Conservation (phyloP, 2,888 invertebrate genomes). For the Biston betularia region DNA sequence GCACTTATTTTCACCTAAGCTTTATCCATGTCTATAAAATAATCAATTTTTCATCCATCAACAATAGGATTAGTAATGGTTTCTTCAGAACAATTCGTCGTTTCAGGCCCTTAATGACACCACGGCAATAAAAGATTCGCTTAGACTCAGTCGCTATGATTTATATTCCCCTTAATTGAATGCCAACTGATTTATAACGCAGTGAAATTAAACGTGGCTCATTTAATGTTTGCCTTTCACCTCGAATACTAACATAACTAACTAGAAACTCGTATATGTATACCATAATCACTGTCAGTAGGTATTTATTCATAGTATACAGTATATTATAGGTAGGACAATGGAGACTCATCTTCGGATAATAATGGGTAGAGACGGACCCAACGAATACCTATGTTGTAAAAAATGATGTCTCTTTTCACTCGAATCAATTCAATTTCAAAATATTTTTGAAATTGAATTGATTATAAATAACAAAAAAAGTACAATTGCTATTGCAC, state of each 20-base stretch:
- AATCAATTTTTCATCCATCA: slow-evolving; percentile 22
- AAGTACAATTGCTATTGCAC: too few species aligned
- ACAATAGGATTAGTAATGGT: slow-evolving; percentile 26
- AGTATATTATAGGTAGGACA: too few species aligned
- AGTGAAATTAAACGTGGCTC: slow-evolving; percentile 17
- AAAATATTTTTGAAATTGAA: too few species aligned
- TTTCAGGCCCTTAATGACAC: slow-evolving; percentile 14
- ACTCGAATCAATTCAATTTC: too few species aligned
- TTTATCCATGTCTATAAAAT: slow-evolving; percentile 1
- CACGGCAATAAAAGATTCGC: slow-evolving; percentile 18
- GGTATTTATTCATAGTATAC: too few species aligned
- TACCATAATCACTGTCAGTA: too few species aligned
- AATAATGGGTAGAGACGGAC: too few species aligned
- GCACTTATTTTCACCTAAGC: neutral
- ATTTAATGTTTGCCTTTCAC: slow-evolving; percentile 13
- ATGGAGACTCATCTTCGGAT: too few species aligned
- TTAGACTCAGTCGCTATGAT: slow-evolving; percentile 27
- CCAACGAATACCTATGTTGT: too few species aligned
- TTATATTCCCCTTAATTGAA: slow-evolving; percentile 37
- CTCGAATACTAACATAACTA: neutral
- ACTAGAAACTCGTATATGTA: too few species aligned
- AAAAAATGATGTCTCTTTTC: too few species aligned
- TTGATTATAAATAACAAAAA: too few species aligned
- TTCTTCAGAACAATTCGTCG: slow-evolving; percentile 18
- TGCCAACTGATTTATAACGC: slow-evolving; percentile 18